Percentiles rank a stretch among this genome's conserved stretches.
phyloP scores from a whole-genome alignment of 2,888 invertebrate genomes.

The Cistogaster globosa region DNA sequence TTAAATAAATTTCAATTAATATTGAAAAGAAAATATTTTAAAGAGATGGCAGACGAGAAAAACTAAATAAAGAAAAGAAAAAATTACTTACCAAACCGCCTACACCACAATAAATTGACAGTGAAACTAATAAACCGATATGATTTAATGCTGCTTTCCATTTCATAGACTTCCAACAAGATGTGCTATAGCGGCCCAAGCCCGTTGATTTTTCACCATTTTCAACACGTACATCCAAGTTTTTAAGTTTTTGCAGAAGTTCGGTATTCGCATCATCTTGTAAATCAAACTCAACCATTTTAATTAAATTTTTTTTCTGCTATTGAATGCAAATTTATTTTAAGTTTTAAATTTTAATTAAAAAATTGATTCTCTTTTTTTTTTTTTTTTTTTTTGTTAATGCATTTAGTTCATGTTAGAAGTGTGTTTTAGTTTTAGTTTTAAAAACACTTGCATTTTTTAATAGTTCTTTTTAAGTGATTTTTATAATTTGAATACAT shows the following conservation, averaged over 20 bases:
- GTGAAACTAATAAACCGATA: constrained; percentile 88
- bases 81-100: constrained; percentile 89
- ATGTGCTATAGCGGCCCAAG: constrained; percentile 82
- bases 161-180: constrained; percentile 84
- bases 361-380: constrained; percentile 26
- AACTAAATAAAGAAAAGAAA: neutral
- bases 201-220: constrained; percentile 72
- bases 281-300: constrained; percentile 79
- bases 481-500: constrained; percentile 60
- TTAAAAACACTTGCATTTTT: constrained; percentile 35
- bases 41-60: neutral
- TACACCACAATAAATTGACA: constrained; percentile 90
- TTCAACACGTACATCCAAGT: constrained; percentile 81
- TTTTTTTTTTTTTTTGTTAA: constrained; percentile 1
- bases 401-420: constrained; percentile 43
- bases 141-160: constrained; percentile 89
- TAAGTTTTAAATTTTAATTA: constrained; percentile 45
- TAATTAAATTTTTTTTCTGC: neutral
- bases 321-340: constrained; percentile 46
- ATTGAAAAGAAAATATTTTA: neutral
- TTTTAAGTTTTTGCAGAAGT: constrained; percentile 81
- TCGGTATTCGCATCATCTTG: constrained; percentile 82
- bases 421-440: constrained; percentile 14
- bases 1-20: constrained; percentile 27
- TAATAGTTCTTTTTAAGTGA: constrained; percentile 29